Percentiles rank a stretch among this genome's conserved stretches.
Conservation (phyloP, 2,113 vertebrate genomes). For the Puntigrus tetrazona region DNA sequence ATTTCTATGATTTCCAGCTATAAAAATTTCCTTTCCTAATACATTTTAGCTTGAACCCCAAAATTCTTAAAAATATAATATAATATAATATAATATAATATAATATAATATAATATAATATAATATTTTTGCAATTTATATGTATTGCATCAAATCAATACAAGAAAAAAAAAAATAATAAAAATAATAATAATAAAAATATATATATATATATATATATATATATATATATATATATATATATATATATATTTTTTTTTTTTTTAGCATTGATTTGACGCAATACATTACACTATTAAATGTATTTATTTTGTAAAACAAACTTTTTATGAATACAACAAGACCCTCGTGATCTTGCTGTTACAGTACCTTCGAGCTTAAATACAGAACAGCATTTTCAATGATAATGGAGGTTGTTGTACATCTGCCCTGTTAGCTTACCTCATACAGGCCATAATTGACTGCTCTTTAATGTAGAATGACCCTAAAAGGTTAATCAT, state of each 20-base stretch:
- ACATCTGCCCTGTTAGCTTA: conserved; percentile 16
- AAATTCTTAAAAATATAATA: neutral
- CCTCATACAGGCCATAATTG: neutral
- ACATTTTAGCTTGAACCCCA: too few species aligned
- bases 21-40: too few species aligned
- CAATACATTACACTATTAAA: neutral
- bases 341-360: neutral
- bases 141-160: too few species aligned
- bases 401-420: conserved; percentile 30
- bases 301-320: neutral
- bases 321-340: neutral
- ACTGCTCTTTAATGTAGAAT: neutral
- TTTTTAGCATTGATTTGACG: neutral
- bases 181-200: too few species aligned
- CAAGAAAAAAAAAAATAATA: too few species aligned
- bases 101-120: too few species aligned
- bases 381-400: neutral
- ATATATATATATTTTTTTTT: too few species aligned
- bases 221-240: too few species aligned
- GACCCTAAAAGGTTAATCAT: conserved; percentile 30
- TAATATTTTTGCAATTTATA: too few species aligned
- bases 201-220: too few species aligned
- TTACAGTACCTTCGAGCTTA: neutral
- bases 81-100: too few species aligned
- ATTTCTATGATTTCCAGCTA: too few species aligned